Conservation (phyloP, 2,888 invertebrate genomes). For the Drosophila atroscutellata region DNA sequence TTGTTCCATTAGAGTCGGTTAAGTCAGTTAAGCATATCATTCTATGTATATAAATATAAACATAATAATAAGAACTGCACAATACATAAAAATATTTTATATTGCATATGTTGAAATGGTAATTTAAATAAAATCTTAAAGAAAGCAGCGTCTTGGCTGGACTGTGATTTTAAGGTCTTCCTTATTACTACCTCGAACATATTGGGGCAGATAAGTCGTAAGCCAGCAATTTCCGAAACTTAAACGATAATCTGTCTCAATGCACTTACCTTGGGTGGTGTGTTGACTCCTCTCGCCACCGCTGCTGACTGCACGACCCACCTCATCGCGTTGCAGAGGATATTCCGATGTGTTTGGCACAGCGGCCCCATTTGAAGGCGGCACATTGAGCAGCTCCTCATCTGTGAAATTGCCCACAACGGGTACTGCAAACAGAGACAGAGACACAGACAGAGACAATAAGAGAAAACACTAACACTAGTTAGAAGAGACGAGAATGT, state of each 20-base stretch:
- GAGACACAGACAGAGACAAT: conserved; percentile 8
- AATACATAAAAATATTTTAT: too few species aligned
- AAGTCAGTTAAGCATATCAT: too few species aligned
- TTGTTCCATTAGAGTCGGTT: too few species aligned
- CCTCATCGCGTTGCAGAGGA: conserved; percentile 89
- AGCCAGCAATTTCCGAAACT: background rate
- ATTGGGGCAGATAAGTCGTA: background rate
- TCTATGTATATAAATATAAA: too few species aligned
- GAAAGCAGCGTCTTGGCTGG: too few species aligned
- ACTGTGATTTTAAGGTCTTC: background rate
- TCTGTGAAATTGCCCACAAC: conserved; percentile 88
- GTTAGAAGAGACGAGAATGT: conserved; percentile 29
- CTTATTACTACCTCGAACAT: background rate
- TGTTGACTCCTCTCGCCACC: conserved; percentile 85
- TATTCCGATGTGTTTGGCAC: conserved; percentile 87
- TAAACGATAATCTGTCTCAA: background rate
- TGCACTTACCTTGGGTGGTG: conserved; percentile 82
- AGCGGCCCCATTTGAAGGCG: conserved; percentile 62
- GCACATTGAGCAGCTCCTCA: conserved; percentile 85
- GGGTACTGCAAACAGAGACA: conserved; percentile 85
- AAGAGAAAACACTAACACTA: background rate
- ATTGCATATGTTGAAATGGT: too few species aligned
- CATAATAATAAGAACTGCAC: too few species aligned
- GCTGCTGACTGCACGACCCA: conserved; percentile 85
- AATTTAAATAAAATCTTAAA: too few species aligned